Conservation (phyloP, 64 coral and sea anemone genomes). For the Dendronephthya gigantea region DNA sequence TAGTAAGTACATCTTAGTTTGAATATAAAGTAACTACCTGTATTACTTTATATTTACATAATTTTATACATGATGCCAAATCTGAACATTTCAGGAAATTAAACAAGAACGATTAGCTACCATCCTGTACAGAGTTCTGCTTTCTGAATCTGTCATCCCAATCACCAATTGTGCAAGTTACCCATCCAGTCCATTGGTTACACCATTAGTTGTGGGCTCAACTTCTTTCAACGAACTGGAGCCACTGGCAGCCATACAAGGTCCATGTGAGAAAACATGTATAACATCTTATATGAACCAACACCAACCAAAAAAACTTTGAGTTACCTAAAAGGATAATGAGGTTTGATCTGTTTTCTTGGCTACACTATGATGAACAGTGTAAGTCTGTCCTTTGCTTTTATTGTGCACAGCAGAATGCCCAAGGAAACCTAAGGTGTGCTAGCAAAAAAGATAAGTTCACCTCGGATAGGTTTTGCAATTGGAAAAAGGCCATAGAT, state of each 20-base stretch:
- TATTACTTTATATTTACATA: too few relatives aligned
- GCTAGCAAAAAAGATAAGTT: slow-evolving; percentile 37
- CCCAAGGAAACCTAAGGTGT: too few relatives aligned
- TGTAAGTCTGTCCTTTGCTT: slow-evolving; percentile 19
- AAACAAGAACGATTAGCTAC: too few relatives aligned
- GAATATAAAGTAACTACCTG: too few relatives aligned
- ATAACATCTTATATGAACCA: neutral
- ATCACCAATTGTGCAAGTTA: too few relatives aligned
- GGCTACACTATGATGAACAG: neutral
- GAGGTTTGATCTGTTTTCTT: neutral
- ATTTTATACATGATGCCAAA: too few relatives aligned
- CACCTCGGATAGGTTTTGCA: slow-evolving; percentile 42
- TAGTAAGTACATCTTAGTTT: too few relatives aligned
- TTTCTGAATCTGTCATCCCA: too few relatives aligned
- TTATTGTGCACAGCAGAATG: slow-evolving; percentile 56
- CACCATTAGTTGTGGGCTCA: too few relatives aligned
- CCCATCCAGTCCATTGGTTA: too few relatives aligned
- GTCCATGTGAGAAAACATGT: neutral
- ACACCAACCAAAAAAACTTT: neutral
- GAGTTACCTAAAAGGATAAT: neutral
- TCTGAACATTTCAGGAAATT: too few relatives aligned
- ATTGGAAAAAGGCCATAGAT: slow-evolving; percentile 40
- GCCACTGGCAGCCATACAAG: neutral
- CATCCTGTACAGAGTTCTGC: too few relatives aligned
- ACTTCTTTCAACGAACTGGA: neutral